Evolutionary conservation across 2,888 invertebrate species (phyloP).

Genomic region (Brachycybe producta): DNA sequence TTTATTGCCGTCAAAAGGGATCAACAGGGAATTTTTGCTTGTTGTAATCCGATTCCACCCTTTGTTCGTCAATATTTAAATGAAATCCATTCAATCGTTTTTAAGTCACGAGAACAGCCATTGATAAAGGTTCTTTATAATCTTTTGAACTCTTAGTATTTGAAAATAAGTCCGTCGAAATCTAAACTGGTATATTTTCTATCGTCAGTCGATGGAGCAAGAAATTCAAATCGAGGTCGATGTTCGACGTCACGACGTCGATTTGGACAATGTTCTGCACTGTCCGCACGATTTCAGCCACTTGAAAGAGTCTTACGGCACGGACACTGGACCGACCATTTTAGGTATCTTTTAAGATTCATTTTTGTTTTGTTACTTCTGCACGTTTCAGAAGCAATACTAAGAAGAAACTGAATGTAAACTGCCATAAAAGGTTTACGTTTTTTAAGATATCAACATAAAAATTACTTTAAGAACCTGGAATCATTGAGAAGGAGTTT

Average conservation of each 20-base stretch:
- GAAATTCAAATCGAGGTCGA: slow-evolving; percentile 16
- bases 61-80: slow-evolving; percentile 46
- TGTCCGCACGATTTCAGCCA: slow-evolving; percentile 50
- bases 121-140: slow-evolving; percentile 19
- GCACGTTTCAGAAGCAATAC: too few relatives aligned
- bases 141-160: not conserved
- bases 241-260: slow-evolving; percentile 21
- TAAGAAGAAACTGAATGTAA: not conserved
- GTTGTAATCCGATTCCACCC: slow-evolving; percentile 87
- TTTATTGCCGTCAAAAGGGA: slow-evolving; percentile 42
- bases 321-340: slow-evolving; percentile 11
- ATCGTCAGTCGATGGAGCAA: slow-evolving; percentile 13
- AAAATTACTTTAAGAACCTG: too few relatives aligned
- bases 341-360: slow-evolving; percentile 1
- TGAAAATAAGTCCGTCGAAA: not conserved
- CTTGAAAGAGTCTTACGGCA: slow-evolving; percentile 31
- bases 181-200: not conserved
- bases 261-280: slow-evolving; percentile 40
- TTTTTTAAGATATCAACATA: not conserved
- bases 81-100: slow-evolving; percentile 46
- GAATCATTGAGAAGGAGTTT: too few relatives aligned
- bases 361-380: too few relatives aligned
- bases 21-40: slow-evolving; percentile 80
- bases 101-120: slow-evolving; percentile 55
- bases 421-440: not conserved